Percentiles rank a stretch among this genome's conserved stretches.
These are phyloP conservation scores for Limenitis camilla DNA, from an alignment of 2,888 invertebrate species.

Conservation along the genomic window DNA sequence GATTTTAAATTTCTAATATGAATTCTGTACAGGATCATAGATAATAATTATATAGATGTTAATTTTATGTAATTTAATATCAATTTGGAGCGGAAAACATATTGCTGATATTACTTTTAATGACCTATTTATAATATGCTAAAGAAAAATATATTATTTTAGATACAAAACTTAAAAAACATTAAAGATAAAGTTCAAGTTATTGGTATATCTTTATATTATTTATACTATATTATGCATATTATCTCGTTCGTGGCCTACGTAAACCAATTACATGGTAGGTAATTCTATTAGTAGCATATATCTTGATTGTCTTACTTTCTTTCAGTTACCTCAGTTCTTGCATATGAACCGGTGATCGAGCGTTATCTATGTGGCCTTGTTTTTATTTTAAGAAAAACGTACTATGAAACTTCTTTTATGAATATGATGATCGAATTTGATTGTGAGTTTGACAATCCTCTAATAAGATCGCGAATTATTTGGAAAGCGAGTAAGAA, in stretches of 20 bases:
- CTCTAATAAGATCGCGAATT: slow-evolving; percentile 6
- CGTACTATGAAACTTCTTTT: background rate
- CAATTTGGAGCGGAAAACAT: background rate
- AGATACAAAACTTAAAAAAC: too few relatives aligned
- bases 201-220: background rate
- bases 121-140: too few relatives aligned
- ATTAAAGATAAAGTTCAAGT: too few relatives aligned
- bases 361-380: background rate
- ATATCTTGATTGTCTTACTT: slow-evolving; percentile 26
- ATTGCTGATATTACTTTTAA: too few relatives aligned
- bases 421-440: slow-evolving; percentile 11
- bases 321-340: slow-evolving; percentile 31
- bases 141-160: too few relatives aligned
- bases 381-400: background rate
- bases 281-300: slow-evolving; percentile 51
- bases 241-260: slow-evolving; percentile 14
- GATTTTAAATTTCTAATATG: background rate
- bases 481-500: slow-evolving; percentile 2
- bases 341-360: slow-evolving; percentile 21
- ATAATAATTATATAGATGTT: too few relatives aligned
- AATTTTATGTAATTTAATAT: background rate
- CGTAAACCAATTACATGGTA: slow-evolving; percentile 26
- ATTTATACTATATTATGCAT: background rate
- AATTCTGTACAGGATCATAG: background rate
- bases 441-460: slow-evolving; percentile 14